A percentile compares a stretch with the other conserved stretches of the same genome.
Conservation (phyloP, 2,888 invertebrate genomes). For the Harmothoe impar region DNA sequence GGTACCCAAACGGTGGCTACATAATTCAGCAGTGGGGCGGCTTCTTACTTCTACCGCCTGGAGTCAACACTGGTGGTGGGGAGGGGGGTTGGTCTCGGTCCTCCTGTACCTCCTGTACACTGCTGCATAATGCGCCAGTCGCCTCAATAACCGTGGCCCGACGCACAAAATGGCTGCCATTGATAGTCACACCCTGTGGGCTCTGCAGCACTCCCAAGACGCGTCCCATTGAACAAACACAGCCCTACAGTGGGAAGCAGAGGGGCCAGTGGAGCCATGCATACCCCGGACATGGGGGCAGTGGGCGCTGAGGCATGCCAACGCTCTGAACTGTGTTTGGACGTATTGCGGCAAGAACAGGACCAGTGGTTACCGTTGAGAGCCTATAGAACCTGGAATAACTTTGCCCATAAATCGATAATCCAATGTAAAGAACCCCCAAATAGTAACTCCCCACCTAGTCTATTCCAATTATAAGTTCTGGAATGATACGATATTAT, state of each 20-base stretch:
- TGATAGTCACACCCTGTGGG: slow-evolving; percentile 15
- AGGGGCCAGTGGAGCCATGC: background rate
- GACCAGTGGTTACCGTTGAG: background rate
- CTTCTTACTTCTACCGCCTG: background rate
- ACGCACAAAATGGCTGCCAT: background rate
- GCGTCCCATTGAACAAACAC: slow-evolving; percentile 5
- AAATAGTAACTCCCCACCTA: too few species aligned
- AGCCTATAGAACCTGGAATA: background rate
- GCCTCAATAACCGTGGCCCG: background rate
- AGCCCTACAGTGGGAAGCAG: background rate
- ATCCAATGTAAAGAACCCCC: too few species aligned
- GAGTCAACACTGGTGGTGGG: background rate
- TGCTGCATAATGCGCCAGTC: background rate
- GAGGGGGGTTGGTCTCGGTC: background rate
- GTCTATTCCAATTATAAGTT: too few species aligned
- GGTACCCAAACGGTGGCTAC: background rate
- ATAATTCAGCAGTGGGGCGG: background rate
- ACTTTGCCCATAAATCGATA: too few species aligned
- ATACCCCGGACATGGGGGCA: background rate
- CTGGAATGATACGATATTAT: too few species aligned
- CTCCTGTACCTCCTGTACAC: too few species aligned
- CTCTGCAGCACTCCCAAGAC: slow-evolving; percentile 1
- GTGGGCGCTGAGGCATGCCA: background rate
- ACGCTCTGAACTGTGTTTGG: too few species aligned
- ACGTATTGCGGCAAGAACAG: too few species aligned